Conservation (phyloP, 2,888 invertebrate genomes). For the Lochmaea capreae region DNA sequence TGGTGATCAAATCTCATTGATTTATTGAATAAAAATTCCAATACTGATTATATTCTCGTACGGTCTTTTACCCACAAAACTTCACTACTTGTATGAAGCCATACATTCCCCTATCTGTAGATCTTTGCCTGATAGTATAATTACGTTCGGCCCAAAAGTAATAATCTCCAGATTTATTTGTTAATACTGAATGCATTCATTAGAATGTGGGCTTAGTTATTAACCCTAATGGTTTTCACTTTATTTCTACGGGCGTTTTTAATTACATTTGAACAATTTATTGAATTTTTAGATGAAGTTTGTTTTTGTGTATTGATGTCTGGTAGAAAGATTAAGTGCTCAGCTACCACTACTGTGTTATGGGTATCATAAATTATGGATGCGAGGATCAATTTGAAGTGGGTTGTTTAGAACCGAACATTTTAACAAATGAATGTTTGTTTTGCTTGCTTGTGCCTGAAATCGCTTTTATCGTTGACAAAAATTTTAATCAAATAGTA, state of each 20-base stretch:
- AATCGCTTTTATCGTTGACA: background rate
- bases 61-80: background rate
- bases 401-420: background rate
- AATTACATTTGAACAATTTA: slow-evolving; percentile 28
- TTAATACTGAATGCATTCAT: slow-evolving; percentile 29
- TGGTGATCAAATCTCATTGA: too few species aligned
- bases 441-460: background rate
- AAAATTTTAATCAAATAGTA: too few species aligned
- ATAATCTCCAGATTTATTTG: slow-evolving; percentile 36
- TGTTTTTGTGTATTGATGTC: slow-evolving; percentile 16
- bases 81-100: slow-evolving; percentile 4
- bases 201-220: slow-evolving; percentile 29
- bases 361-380: slow-evolving; percentile 7
- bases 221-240: slow-evolving; percentile 30
- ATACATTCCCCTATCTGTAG: slow-evolving; percentile 4
- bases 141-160: slow-evolving; percentile 37
- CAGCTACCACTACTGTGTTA: slow-evolving; percentile 7
- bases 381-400: background rate
- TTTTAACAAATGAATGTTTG: background rate
- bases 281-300: slow-evolving; percentile 15
- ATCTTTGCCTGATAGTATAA: slow-evolving; percentile 25
- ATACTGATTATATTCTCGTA: background rate
- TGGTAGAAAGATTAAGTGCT: slow-evolving; percentile 1
- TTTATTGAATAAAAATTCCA: background rate
- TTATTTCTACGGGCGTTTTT: slow-evolving; percentile 22